Evolutionary conservation across 2,888 invertebrate genomes (phyloP).

Genomic region (Dryocosmus kuriphilus): DNA sequence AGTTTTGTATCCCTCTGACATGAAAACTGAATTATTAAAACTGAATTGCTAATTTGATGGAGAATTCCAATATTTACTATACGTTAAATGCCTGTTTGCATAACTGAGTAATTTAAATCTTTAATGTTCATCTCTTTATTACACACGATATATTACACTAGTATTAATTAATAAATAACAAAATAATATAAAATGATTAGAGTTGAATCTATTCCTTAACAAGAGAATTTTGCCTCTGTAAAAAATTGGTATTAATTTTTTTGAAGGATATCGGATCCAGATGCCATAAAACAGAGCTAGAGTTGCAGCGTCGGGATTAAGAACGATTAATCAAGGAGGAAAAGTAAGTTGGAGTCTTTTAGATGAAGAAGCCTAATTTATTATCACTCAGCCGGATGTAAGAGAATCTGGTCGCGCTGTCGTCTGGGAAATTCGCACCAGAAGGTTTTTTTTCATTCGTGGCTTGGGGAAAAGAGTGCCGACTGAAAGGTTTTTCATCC

Average conservation of each 20-base stretch:
- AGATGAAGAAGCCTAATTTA: constrained; percentile 38
- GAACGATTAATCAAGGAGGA: constrained; percentile 23
- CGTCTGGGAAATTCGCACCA: constrained; percentile 12
- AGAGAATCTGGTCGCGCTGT: constrained; percentile 25
- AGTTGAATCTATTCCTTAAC: neutral
- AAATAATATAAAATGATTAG: neutral
- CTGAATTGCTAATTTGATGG: no score
- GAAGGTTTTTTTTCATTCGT: neutral
- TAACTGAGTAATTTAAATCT: no score
- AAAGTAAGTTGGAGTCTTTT: constrained; percentile 8
- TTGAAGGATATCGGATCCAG: neutral
- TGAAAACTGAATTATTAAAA: no score
- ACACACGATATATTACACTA: neutral
- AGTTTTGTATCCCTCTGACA: no score
- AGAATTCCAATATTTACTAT: no score
- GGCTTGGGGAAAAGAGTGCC: neutral
- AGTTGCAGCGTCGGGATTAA: constrained; percentile 24
- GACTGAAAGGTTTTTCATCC: constrained; percentile 6
- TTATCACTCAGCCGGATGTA: constrained; percentile 35
- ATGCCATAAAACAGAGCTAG: constrained; percentile 16
- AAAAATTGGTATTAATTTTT: neutral
- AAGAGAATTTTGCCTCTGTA: neutral
- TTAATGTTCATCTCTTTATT: no score
- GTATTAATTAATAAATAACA: neutral
- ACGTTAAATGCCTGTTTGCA: no score